These are phyloP conservation scores for Paragorgia papillata DNA, from an alignment of 92 coral and sea anemone genomes.

Conservation along the genomic window DNA sequence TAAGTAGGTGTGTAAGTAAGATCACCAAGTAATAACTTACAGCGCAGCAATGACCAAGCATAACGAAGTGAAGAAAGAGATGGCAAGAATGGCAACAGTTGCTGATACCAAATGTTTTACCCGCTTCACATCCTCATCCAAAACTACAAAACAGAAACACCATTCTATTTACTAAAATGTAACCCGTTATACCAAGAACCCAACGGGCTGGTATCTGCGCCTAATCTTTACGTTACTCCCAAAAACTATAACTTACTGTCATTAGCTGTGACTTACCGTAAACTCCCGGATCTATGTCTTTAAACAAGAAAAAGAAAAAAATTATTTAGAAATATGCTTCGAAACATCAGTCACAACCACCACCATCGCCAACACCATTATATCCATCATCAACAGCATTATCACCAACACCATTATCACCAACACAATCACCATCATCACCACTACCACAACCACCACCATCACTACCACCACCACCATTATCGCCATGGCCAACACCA, in stretches of 20 bases:
- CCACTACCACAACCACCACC: no score
- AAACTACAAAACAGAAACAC: background rate
- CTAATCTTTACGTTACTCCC: background rate
- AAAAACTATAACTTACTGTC: background rate
- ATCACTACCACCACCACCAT: no score
- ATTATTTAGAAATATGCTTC: no score
- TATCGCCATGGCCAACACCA: no score
- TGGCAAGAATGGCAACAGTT: background rate
- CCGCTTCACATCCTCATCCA: slow-evolving; percentile 9
- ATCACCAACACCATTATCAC: no score
- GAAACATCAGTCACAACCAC: background rate
- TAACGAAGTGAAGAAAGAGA: background rate
- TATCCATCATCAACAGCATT: background rate
- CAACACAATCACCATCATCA: no score
- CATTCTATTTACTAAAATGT: background rate
- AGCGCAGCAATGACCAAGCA: background rate
- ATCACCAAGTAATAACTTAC: background rate
- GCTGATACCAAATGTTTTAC: slow-evolving; percentile 18
- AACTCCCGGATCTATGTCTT: background rate
- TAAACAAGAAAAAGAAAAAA: background rate
- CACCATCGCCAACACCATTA: background rate
- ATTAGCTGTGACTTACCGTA: background rate
- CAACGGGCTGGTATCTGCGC: background rate
- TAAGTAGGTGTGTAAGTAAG: background rate
- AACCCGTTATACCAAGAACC: background rate